A percentile compares a stretch with the other conserved stretches of the same genome.
These are phyloP conservation scores for Penaeus vannamei DNA, from an alignment of 1,140 invertebrate genomes.

Conservation along the genomic window DNA sequence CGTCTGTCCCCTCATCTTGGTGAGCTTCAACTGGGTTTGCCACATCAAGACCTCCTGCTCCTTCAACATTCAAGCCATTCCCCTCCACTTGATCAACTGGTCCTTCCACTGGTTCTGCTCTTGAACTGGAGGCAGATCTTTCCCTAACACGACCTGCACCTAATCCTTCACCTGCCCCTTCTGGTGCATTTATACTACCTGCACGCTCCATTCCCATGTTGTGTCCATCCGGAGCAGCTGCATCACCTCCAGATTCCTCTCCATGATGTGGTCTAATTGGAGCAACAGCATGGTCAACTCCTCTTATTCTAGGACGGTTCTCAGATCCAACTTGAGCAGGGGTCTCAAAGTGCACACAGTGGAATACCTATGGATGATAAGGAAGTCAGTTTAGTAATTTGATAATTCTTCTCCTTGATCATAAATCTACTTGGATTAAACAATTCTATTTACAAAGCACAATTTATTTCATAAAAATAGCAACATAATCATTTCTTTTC, in stretches of 20 bases:
- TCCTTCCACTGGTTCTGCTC: slow-evolving; percentile 41
- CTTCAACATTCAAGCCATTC: neutral
- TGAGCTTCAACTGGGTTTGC: slow-evolving; percentile 2
- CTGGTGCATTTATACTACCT: slow-evolving; percentile 23
- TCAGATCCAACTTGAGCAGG: slow-evolving; percentile 65
- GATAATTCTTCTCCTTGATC: neutral
- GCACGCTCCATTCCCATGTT: neutral
- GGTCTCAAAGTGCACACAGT: slow-evolving; percentile 98
- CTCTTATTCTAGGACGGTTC: slow-evolving; percentile 51
- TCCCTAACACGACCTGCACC: slow-evolving; percentile 3
- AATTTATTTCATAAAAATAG: too few species aligned
- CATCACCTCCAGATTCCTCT: neutral
- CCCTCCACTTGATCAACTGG: slow-evolving; percentile 18
- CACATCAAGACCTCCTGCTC: slow-evolving; percentile 4
- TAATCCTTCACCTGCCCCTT: slow-evolving; percentile 13
- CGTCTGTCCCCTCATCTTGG: neutral
- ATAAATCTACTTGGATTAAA: neutral
- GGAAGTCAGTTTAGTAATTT: slow-evolving; percentile 23
- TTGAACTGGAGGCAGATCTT: neutral
- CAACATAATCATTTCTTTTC: too few species aligned
- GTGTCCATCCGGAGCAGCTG: neutral
- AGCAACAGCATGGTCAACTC: slow-evolving; percentile 57
- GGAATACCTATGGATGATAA: slow-evolving; percentile 85
- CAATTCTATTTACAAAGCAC: too few species aligned
- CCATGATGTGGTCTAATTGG: slow-evolving; percentile 50